phyloP scores from a whole-genome alignment of 2,113 vertebrate genomes.

The Lathamus discolor region DNA sequence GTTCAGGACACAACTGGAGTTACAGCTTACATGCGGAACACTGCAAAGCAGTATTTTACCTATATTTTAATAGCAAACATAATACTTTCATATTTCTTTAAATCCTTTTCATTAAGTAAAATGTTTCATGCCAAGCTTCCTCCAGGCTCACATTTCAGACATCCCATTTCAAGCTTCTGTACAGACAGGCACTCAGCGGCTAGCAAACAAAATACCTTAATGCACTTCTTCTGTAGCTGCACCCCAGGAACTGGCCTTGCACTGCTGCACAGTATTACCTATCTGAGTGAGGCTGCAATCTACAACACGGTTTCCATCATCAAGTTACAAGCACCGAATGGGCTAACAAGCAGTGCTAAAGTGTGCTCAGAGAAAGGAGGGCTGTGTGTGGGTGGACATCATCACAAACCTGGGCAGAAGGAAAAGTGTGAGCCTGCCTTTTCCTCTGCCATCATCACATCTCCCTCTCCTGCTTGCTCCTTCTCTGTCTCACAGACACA shows the following conservation, averaged over 20 bases:
- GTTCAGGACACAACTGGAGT: constrained; percentile 20
- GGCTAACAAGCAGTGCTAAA: constrained; percentile 37
- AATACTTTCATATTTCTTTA: constrained; percentile 62
- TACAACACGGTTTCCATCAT: constrained; percentile 42
- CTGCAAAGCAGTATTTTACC: constrained; percentile 38
- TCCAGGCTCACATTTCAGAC: constrained; percentile 56
- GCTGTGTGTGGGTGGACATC: constrained; percentile 48
- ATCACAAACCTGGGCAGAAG: constrained; percentile 35
- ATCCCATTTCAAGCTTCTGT: constrained; percentile 51
- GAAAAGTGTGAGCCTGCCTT: constrained; percentile 62
- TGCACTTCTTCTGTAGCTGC: constrained; percentile 49
- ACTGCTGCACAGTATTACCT: background rate
- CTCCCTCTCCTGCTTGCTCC: background rate
- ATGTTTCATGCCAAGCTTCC: constrained; percentile 53
- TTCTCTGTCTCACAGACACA: background rate
- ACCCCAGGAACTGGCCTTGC: background rate
- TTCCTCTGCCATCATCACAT: background rate
- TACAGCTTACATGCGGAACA: constrained; percentile 33
- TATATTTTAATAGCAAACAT: constrained; percentile 47
- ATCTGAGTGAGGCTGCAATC: background rate
- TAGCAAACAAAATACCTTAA: constrained; percentile 72
- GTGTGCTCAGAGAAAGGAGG: constrained; percentile 38
- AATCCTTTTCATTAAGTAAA: constrained; percentile 67
- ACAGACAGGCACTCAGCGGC: constrained; percentile 14
- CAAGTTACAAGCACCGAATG: constrained; percentile 50